A percentile compares a stretch with the other conserved stretches of the same genome.
Conservation (phyloP, 2,888 invertebrate species). For the Drosophila buzzatii region DNA sequence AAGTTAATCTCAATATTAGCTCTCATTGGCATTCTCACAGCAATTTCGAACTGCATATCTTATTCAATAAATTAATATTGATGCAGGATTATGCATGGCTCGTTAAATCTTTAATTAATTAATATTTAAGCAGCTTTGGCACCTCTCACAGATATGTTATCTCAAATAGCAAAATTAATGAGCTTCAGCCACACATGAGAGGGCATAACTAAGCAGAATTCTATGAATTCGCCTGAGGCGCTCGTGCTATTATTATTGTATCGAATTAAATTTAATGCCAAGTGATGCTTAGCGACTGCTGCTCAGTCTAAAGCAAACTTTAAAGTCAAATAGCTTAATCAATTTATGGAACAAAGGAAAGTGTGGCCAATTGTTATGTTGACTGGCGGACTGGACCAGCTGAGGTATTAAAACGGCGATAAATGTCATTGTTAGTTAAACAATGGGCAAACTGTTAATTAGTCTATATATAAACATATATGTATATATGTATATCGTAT, state of each 20-base stretch:
- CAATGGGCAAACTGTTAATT: constrained; percentile 62
- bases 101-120: neutral
- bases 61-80: neutral
- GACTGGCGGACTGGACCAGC: constrained; percentile 26
- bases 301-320: neutral
- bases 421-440: constrained; percentile 40
- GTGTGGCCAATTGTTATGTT: constrained; percentile 3
- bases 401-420: constrained; percentile 38
- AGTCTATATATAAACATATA: constrained; percentile 44
- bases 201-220: neutral
- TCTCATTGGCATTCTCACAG: too few species aligned
- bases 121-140: constrained; percentile 7
- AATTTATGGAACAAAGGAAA: constrained; percentile 14
- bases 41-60: neutral
- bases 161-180: constrained; percentile 5
- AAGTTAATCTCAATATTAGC: too few species aligned
- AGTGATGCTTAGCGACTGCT: neutral
- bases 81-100: neutral
- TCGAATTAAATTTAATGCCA: neutral
- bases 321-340: constrained; percentile 11
- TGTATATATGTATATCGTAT: constrained; percentile 27
- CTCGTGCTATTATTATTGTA: neutral
- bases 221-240: neutral
- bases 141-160: neutral
- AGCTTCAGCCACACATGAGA: neutral